Conservation (phyloP, 2,888 invertebrate species). For the Lypha dubia region DNA sequence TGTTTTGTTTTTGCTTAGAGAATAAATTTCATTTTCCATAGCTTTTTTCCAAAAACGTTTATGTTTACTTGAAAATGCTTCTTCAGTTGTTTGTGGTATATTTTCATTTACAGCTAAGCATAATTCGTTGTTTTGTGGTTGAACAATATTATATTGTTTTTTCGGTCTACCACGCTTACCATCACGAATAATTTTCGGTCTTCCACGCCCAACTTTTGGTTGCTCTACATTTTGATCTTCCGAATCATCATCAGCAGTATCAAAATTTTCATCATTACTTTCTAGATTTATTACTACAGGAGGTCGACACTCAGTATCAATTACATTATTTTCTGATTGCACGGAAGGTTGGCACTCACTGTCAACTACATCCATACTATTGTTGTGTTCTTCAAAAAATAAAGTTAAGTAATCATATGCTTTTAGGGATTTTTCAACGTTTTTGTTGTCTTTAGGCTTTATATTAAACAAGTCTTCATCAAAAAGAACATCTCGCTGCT, state of each 20-base stretch:
- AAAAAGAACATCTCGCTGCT: constrained; percentile 51
- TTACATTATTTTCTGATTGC: too few relatives aligned
- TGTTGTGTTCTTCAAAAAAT: neutral
- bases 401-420: constrained; percentile 33
- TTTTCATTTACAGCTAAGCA: constrained; percentile 12
- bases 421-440: neutral
- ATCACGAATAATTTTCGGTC: constrained; percentile 2
- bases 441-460: neutral
- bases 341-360: constrained; percentile 4
- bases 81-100: constrained; percentile 13
- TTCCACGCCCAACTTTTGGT: too few relatives aligned
- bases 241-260: constrained; percentile 20
- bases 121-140: neutral
- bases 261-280: constrained; percentile 8
- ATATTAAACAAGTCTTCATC: constrained; percentile 16
- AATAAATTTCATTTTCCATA: constrained; percentile 3
- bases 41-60: constrained; percentile 19
- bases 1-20: constrained; percentile 20
- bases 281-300: neutral
- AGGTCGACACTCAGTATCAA: too few relatives aligned
- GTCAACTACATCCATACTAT: constrained; percentile 1
- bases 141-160: neutral
- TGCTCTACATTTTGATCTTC: constrained; percentile 3
- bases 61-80: neutral
- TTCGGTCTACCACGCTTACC: neutral